Conservation (phyloP, 1,140 invertebrate species). For the Caenorhabditis elegans region WBcel235 BX284604.4:6092501-6093000, state of each 20-base stretch:
- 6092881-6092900: conserved; percentile 36
- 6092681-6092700: neutral
- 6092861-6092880: conserved; percentile 30
- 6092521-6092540: too few species aligned
- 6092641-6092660: neutral
- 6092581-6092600: too few species aligned
- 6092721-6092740: conserved; percentile 19
- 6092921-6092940: conserved; percentile 24
- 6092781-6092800: neutral
- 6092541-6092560: too few species aligned
- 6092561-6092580: too few species aligned
- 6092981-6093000: neutral
- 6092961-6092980: too few species aligned
- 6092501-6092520: too few species aligned
- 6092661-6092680: too few species aligned
- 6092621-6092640: neutral
- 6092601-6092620: too few species aligned
- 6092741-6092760: conserved; percentile 1
- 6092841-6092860: conserved; percentile 8
- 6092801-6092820: neutral
- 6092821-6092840: neutral
- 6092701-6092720: conserved; percentile 9
- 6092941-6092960: too few species aligned
- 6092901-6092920: conserved; percentile 35
- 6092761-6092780: neutral